Evolutionary conservation across 2,113 vertebrate species (phyloP), one percentile per base, ranked within the genome.

Genomic region (Carassius auratus): DNA sequence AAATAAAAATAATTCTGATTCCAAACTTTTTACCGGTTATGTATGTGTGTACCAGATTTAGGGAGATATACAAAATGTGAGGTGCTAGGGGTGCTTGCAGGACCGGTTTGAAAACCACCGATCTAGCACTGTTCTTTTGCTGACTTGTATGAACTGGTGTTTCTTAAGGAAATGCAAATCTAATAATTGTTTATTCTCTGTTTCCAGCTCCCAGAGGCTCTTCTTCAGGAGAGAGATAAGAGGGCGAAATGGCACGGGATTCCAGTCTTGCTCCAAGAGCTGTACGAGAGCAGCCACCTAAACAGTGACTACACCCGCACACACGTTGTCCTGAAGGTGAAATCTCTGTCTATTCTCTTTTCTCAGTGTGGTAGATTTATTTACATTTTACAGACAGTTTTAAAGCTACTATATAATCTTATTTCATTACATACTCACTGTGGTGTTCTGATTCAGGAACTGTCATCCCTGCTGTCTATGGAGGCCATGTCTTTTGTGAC

Each of bases 401-500:
- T 68, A 19, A n/a, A 73, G 38, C 19, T 9, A 19, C 7, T 36
- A 19, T 3, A 36, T 9, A 76, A 8, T 6, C 6, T 8, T 48
- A 57, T 55, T 55, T 76, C 23, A 55, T 55, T 17, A 55, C 17
- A 2, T 52, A 15, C 14, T 52, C 5, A 50, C 10, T 77, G 7
- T 59, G 52, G 19, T 82, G 64, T 36, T 45, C 13, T 33, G 14
- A 85, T 8, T 50, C 91, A 99, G 98, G 96, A 98, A 86, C 95
- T 99, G 91, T 97, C 97, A 88, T 97, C 98, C 10, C 95, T 99
- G 26, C 96, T 99, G n/a, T 99, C 98, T 8, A 96, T 98, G 97
- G 98, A 99, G 92, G 98, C 97, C 71, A 98, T 99, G 97, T 96
- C 96, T 74, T 98, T 97, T 95, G 97, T 99, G 76, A 98, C 98